These are phyloP conservation scores for Gisinianus flammeolus DNA, from an alignment of 2,888 invertebrate genomes.

Conservation along the genomic window DNA sequence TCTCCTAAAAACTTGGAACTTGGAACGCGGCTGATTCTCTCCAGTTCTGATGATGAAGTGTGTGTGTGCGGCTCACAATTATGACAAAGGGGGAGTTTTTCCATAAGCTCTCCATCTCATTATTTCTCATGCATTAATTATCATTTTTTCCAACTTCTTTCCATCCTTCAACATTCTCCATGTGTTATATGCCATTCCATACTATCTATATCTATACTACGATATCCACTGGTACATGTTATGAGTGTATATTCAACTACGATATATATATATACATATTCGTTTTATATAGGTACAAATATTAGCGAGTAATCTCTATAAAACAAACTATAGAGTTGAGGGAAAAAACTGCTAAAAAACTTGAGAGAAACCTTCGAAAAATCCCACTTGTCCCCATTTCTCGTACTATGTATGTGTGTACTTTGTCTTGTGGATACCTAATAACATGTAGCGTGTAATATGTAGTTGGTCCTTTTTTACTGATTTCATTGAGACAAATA, in stretches of 20 bases:
- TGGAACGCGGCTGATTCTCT: neutral
- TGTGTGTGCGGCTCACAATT: conserved; percentile 8
- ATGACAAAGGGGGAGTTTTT: conserved; percentile 45
- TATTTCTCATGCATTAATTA: conserved; percentile 58
- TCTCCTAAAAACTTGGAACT: neutral
- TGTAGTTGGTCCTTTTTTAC: neutral
- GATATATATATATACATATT: no score
- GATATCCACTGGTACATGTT: no score
- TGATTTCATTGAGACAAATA: conserved; percentile 15
- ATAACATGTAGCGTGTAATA: neutral
- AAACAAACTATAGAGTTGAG: no score
- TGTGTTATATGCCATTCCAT: neutral
- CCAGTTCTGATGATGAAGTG: neutral
- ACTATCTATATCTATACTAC: no score
- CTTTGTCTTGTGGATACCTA: no score
- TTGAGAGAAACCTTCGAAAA: no score
- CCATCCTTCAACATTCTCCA: conserved; percentile 5
- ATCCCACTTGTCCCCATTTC: no score
- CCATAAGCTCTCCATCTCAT: conserved; percentile 55
- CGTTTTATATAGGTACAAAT: no score
- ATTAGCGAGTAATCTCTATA: no score
- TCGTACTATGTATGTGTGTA: no score
- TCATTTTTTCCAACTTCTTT: conserved; percentile 43
- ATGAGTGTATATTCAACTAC: no score
- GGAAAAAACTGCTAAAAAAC: no score